Conservation (phyloP, 37 sponge, comb jelly and placozoan genomes). For the Theonella swinhoei region DNA sequence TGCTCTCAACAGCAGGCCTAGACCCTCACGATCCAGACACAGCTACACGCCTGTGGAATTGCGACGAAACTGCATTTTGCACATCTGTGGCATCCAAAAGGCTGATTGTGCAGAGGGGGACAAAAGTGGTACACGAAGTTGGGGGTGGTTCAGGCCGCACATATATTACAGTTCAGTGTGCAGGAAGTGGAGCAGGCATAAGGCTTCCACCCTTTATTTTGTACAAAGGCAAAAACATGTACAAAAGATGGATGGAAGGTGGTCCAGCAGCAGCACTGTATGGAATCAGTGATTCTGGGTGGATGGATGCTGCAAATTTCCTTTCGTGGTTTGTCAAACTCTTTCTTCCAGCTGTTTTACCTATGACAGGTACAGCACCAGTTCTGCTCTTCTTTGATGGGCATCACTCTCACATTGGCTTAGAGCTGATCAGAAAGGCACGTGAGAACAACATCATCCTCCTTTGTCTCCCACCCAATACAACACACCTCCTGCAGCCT, state of each 20-base stretch:
- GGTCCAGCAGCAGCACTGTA: conserved; percentile 19
- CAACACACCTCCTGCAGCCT: no score
- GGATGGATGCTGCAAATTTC: conserved; percentile 30
- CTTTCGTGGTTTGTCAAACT: conserved; percentile 19
- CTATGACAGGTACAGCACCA: conserved; percentile 3
- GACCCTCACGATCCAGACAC: conserved; percentile 3
- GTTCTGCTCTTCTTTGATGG: conserved; percentile 32
- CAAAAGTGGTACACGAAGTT: conserved; percentile 8
- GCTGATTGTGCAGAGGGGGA: no score
- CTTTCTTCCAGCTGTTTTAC: conserved; percentile 15
- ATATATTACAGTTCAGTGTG: conserved; percentile 26
- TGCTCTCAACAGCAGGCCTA: neutral
- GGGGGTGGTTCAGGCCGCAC: conserved; percentile 13
- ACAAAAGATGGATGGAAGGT: conserved; percentile 14
- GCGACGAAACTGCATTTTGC: no score
- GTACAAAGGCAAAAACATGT: conserved; percentile 33
- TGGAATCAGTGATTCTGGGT: conserved; percentile 13
- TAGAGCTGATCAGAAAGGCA: conserved; percentile 24
- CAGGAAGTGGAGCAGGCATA: conserved; percentile 12
- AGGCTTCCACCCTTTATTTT: conserved; percentile 20
- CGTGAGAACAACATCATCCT: conserved; percentile 28
- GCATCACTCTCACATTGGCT: conserved; percentile 19
- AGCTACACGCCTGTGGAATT: conserved; percentile 15
- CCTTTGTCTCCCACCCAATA: conserved; percentile 69
- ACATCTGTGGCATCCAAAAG: no score